phyloP scores from a whole-genome alignment of 1,140 invertebrate species.

The Neomicropteryx cornuta region DNA sequence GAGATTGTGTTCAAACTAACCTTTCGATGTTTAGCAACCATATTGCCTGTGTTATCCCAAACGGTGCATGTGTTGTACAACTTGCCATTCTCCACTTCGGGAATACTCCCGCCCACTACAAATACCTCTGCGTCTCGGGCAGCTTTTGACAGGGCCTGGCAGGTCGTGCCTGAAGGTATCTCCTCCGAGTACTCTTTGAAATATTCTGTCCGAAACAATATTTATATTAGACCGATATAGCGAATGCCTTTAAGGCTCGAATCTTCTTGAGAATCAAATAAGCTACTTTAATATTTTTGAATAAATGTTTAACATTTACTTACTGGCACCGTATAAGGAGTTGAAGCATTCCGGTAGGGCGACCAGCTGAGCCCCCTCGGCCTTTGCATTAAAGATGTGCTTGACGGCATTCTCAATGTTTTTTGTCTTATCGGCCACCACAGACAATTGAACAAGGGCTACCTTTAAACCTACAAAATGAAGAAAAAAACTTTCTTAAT shows the following conservation, averaged over 20 bases:
- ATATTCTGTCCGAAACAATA: slow-evolving; percentile 40
- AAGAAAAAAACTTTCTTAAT: too few relatives aligned
- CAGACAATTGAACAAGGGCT: slow-evolving; percentile 70
- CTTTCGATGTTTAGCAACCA: slow-evolving; percentile 67
- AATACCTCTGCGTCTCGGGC: slow-evolving; percentile 72
- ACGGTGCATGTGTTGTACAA: slow-evolving; percentile 88
- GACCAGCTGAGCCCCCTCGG: slow-evolving; percentile 64
- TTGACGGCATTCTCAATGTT: slow-evolving; percentile 64
- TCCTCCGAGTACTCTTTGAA: slow-evolving; percentile 80
- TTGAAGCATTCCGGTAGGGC: slow-evolving; percentile 90
- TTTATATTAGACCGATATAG: neutral
- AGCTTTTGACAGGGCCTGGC: slow-evolving; percentile 52
- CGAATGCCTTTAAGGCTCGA: slow-evolving; percentile 1
- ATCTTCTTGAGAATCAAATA: neutral
- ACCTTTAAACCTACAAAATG: slow-evolving; percentile 27
- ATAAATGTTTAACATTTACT: slow-evolving; percentile 23
- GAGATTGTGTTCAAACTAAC: slow-evolving; percentile 24
- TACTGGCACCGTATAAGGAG: slow-evolving; percentile 82
- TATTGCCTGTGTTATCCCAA: slow-evolving; percentile 67
- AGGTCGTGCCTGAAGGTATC: slow-evolving; percentile 68
- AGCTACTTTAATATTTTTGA: neutral
- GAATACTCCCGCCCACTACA: slow-evolving; percentile 83
- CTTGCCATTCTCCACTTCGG: slow-evolving; percentile 54
- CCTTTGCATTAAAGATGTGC: slow-evolving; percentile 63
- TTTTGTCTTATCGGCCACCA: slow-evolving; percentile 58